Evolutionary conservation across 2,888 invertebrate species (phyloP).

Genomic region (Noctua comes): DNA sequence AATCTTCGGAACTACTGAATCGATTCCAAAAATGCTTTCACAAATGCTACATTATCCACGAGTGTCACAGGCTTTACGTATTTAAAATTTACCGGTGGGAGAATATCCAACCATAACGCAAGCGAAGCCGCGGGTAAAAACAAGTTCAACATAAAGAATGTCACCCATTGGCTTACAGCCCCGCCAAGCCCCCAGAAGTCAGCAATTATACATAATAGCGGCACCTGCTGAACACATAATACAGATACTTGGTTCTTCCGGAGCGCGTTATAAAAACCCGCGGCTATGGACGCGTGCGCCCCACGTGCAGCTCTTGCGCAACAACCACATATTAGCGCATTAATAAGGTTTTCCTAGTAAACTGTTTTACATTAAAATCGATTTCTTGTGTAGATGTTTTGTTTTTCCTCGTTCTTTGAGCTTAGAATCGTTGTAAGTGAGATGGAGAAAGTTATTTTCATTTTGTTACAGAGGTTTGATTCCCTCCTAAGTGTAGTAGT

Average conservation of each 20-base stretch:
- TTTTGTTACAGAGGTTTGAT: background rate
- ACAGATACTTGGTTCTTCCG: conserved; percentile 36
- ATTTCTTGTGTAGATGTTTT: background rate
- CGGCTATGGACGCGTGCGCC: conserved; percentile 21
- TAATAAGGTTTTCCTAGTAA: conserved; percentile 48
- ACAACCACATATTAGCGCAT: conserved; percentile 28
- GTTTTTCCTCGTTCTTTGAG: conserved; percentile 44
- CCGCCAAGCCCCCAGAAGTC: conserved; percentile 30
- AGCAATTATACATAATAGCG: conserved; percentile 14
- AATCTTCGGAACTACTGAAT: background rate
- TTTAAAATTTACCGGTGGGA: background rate
- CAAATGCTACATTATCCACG: background rate
- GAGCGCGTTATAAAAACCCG: conserved; percentile 31
- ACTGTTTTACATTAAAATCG: conserved; percentile 25
- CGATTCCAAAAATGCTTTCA: background rate
- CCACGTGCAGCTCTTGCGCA: conserved; percentile 40
- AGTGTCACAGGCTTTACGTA: background rate
- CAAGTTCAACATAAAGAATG: background rate
- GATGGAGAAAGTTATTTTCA: no score
- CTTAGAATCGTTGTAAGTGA: background rate
- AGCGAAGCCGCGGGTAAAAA: background rate
- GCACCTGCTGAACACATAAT: conserved; percentile 35
- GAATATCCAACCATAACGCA: background rate
- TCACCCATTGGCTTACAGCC: conserved; percentile 11
- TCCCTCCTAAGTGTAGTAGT: background rate